These are phyloP conservation scores for Acanthopleura granulata DNA, from an alignment of 2,888 invertebrate species.

Conservation along the genomic window DNA sequence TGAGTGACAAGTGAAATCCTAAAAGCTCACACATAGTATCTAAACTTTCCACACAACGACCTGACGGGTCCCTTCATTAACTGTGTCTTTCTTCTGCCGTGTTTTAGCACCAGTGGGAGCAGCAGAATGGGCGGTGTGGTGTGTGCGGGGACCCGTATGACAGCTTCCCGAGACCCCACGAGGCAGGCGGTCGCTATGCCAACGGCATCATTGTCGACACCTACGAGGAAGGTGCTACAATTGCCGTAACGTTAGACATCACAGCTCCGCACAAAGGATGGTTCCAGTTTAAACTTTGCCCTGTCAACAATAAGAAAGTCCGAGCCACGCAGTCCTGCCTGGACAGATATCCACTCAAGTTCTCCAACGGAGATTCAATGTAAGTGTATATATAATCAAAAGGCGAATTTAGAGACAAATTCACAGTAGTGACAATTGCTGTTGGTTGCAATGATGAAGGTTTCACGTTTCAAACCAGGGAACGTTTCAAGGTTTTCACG, in stretches of 20 bases:
- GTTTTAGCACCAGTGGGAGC: slow-evolving; percentile 36
- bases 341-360: slow-evolving; percentile 32
- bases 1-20: no score
- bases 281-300: slow-evolving; percentile 61
- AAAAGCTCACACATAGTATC: no score
- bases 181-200: slow-evolving; percentile 56
- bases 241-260: slow-evolving; percentile 50
- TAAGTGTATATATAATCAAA: no score
- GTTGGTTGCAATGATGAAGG: no score
- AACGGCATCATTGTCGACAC: slow-evolving; percentile 46
- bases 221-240: slow-evolving; percentile 47
- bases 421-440: no score
- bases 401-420: no score
- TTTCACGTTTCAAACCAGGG: no score
- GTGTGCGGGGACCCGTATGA: slow-evolving; percentile 87
- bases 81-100: no score
- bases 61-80: no score
- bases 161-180: slow-evolving; percentile 48
- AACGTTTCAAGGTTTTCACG: no score
- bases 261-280: slow-evolving; percentile 62
- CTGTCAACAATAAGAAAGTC: slow-evolving; percentile 30
- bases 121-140: slow-evolving; percentile 81
- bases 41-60: no score
- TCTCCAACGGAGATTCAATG: slow-evolving; percentile 23
- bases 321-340: slow-evolving; percentile 40